These are phyloP conservation scores for Gouania willdenowi DNA, from an alignment of 2,797 vertebrate species.

Conservation along the genomic window DNA sequence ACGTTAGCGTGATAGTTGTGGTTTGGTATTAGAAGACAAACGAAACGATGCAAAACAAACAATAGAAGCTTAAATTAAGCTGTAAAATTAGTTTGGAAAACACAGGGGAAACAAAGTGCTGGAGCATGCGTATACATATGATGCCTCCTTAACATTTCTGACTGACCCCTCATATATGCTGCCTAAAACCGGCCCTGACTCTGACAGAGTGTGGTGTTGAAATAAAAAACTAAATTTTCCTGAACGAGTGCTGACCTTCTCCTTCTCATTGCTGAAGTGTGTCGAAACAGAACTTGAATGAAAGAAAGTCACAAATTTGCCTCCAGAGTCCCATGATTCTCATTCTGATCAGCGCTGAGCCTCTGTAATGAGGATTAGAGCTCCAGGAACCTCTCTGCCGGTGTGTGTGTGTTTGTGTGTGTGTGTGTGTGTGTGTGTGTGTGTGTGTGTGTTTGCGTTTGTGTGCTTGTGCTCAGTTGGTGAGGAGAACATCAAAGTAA, in stretches of 20 bases:
- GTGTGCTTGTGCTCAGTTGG: slow-evolving; percentile 4
- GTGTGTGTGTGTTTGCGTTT: neutral
- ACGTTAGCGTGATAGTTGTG: too few species aligned
- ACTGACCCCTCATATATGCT: too few species aligned
- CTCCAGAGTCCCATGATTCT: slow-evolving; percentile 9
- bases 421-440: too few species aligned
- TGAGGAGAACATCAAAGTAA: slow-evolving; percentile 19
- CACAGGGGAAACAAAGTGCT: too few species aligned
- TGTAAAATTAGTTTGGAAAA: too few species aligned
- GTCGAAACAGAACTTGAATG: slow-evolving; percentile 8
- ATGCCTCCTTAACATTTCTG: too few species aligned
- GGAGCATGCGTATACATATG: too few species aligned
- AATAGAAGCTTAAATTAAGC: too few species aligned
- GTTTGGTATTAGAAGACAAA: too few species aligned
- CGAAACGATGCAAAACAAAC: too few species aligned
- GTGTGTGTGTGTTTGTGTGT: neutral
- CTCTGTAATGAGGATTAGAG: slow-evolving; percentile 11
- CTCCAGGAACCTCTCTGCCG: slow-evolving; percentile 4
- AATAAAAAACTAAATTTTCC: slow-evolving; percentile 19
- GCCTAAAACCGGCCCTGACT: too few species aligned
- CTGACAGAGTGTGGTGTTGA: neutral
- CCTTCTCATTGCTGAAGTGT: slow-evolving; percentile 19
- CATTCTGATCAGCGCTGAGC: slow-evolving; percentile 8
- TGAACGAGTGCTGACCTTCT: slow-evolving; percentile 23
- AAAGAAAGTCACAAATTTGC: neutral